Base-by-base conservation (phyloP, 2,888 invertebrate species). In the Nomada ruficornis region DNA sequence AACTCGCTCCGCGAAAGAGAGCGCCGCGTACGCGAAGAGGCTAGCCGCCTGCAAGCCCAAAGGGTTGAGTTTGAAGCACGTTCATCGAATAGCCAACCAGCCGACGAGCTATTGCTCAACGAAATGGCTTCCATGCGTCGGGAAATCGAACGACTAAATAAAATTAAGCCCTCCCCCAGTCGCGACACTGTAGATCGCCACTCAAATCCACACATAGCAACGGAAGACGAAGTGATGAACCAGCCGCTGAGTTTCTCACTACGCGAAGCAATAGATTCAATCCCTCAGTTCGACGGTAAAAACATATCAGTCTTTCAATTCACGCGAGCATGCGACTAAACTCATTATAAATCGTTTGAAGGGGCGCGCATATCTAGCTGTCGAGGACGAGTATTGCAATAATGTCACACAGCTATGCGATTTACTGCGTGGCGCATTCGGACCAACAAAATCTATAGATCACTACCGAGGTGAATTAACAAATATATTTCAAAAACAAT, bases 381-480 rank as follows among this genome's bases (percentile, higher is more conserved):
- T 23, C 11, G 47, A 63, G 11, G 44, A 63, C 20, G 63, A 44
- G 5, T 1, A 2, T 11, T 44, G 42, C 20, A 3, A 10, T 23
- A 57, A 7, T 0, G 18, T 57, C 13, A 11, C 13, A 10, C 11
- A 57, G 3, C 26, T 57, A 13, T 26, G 57, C 13, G 26, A 62
- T 9, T 15, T 36, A 5, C 13, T 42, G n/a, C 11, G 26, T 4
- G n/a, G 15, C 0, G 10, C n/a, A 13, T 67, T 67, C 10, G 47
- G 50, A 1, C 47, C 52, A 13, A 18, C 2, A 11, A 62, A 62
- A 52, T 47, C 50, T 0, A 10, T 52, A 4, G 52, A 71, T 15
- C 71, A 71, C 7, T 71, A 71, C 10, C 52, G 71, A 18, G 52
- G 71, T 0, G 62, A 60, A n/a, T 13, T 62, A 11, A 47, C 36